Evolutionary conservation across 2,797 vertebrate species (phyloP).

Genomic region (Dendrocincla fuliginosa): DNA sequence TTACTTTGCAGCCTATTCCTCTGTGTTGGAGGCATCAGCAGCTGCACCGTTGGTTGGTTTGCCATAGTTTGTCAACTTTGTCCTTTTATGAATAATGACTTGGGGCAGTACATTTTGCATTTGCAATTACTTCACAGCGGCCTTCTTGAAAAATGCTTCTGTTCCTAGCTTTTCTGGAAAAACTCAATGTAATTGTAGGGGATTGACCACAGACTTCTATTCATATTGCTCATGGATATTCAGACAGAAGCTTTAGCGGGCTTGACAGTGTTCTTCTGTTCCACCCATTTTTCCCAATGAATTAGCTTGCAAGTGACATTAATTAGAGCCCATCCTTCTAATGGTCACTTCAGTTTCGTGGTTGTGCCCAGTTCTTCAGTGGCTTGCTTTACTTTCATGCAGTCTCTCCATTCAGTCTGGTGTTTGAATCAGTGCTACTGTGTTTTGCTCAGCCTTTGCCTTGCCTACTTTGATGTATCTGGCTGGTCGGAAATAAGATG

Average conservation of each 20-base stretch:
- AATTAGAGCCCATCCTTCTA: constrained; percentile 19
- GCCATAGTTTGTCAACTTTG: background rate
- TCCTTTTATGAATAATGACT: constrained; percentile 15
- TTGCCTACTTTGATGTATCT: background rate
- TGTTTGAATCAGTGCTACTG: background rate
- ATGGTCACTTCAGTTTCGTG: background rate
- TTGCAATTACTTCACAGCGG: background rate
- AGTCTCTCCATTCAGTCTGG: background rate
- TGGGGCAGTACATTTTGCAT: background rate
- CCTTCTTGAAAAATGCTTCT: constrained; percentile 4
- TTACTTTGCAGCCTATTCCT: background rate
- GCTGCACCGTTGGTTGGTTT: background rate
- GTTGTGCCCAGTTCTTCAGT: background rate
- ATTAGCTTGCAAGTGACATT: constrained; percentile 8
- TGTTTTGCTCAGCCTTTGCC: background rate
- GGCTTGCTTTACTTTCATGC: background rate
- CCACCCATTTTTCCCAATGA: constrained; percentile 6
- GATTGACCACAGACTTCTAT: constrained; percentile 31
- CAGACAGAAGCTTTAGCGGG: background rate
- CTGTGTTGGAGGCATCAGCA: background rate
- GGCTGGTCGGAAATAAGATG: background rate
- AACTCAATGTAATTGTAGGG: background rate
- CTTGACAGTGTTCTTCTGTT: constrained; percentile 26
- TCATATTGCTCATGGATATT: constrained; percentile 37
- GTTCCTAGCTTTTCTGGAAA: constrained; percentile 24